Evolutionary conservation across 37 sponge, comb jelly and placozoan species (phyloP), one percentile per base, ranked within the genome.

Genomic region (Beroe forskalii): DNA sequence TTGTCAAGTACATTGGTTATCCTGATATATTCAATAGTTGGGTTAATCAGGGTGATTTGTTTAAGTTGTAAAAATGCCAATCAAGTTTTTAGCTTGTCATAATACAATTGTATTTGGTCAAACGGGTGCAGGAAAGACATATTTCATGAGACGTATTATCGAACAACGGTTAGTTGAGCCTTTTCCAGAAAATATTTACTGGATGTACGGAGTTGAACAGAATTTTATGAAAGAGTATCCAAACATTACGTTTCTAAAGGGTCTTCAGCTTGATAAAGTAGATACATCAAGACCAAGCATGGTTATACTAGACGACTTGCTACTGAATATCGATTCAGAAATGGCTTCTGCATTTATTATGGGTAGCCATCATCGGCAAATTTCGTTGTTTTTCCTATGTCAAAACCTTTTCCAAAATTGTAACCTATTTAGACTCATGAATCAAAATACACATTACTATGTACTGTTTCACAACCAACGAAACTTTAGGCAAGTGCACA

Each of bases 1-100:
- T 72, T 28, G 76, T 72, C 76, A 72, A 72, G 76, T 72, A 37
- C 40, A 38, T 32, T 14, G 76, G 76, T 35, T 72, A 72, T 72
- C 76, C 76, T 38, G 40, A 32, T 72, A 72, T 32, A 32, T 72
- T 72, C 27, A 72, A 72, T 27, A 27, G 28, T 37, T 72, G 76
- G 76, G 76, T 72, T 33, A 37, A 37, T 12, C 76, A 72, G 20
- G 23, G 27, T 32, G 76, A 72, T 27, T 37, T 72, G 8, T 72
- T 72, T 38, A 32, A 37, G 40, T 37, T 72, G 30, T 37, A 30
- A 22, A 8, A 28, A 72, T 72, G 76, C 76, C 76, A 72, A 72
- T 72, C 19, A 72, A 72, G 23, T 72, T 72, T 37, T 38, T 72
- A 17, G 76, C 76, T 32, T 27, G 27, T 27, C 76, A 72, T 37